Evolutionary conservation across 2,888 invertebrate genomes (phyloP), one percentile per base, ranked within the genome.

Genomic region (Callimorpha dominula): DNA sequence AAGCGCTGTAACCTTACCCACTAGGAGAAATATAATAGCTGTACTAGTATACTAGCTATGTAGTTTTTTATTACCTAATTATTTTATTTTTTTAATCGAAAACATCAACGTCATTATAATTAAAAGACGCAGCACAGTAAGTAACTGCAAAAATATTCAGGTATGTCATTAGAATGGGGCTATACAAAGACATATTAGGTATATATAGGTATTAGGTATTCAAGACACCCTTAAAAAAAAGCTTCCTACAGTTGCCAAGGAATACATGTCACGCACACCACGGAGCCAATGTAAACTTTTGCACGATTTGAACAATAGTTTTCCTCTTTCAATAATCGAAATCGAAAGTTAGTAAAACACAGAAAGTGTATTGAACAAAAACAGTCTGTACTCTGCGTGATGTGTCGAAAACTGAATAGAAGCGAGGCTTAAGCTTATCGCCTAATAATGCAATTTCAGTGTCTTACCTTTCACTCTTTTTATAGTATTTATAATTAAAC

Each of bases 381-480:
- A 60, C 31, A 60, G 12, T 14, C 20, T 20, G n/a, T 54, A 11
- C 11, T 60, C 6, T 60, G 60, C 60, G 14, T 60, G 60, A 60
- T 31, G 14, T 60, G 31, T 31, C 60, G 60, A 60, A 60, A 60
- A 60, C 4, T 60, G 31, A 31, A 31, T 60, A 2, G 60, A 60
- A 31, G 7, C 14, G 31, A 31, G 31, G 60, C 7, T 31, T 31
- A 6, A 31, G 60, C 60, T n/a, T n/a, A n/a, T 60, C 1, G 31
- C 60, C 31, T 12, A 68, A n/a, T 20, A 68, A 43, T 57, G 42
- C 52, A 68, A 68, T 46, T 20, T 43, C 31, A n/a, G 20, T 57
- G 31, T 17, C 20, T 50, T 50, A 62, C 69, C 69, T 50, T 69
- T 69, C 69, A 63, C 69, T 68, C 43, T 67, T 49, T 62, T 57